Evolutionary conservation across 2,113 vertebrate genomes (phyloP).

Genomic region (Spermophilus dauricus): DNA sequence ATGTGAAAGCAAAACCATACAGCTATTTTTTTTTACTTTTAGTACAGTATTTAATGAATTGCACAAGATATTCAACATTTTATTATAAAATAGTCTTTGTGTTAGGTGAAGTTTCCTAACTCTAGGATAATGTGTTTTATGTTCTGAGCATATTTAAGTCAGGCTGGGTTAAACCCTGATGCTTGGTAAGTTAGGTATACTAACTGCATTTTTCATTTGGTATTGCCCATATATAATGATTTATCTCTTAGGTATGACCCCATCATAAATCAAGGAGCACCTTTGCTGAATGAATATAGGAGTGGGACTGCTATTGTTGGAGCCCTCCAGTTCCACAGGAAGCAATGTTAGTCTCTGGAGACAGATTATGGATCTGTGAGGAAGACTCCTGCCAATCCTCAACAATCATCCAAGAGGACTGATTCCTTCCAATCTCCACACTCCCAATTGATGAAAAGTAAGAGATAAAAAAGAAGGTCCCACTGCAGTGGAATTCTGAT

Average conservation of each 20-base stretch:
- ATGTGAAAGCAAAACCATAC: not conserved
- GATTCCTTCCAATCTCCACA: not conserved
- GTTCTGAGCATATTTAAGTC: not conserved
- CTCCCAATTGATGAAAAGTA: conserved; percentile 55
- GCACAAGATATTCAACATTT: not conserved
- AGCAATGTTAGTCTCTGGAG: conserved; percentile 8
- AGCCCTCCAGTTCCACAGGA: not conserved
- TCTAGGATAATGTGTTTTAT: not conserved
- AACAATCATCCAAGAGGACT: not conserved
- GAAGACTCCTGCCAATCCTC: not conserved
- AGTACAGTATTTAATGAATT: not conserved
- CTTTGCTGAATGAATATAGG: not conserved
- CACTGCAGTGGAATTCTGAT: not conserved
- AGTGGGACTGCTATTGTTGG: not conserved
- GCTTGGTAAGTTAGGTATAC: not conserved
- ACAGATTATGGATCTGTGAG: conserved; percentile 16
- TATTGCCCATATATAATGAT: not conserved
- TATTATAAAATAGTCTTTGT: not conserved
- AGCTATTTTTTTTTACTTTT: not conserved
- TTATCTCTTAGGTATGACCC: not conserved
- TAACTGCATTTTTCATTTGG: not conserved
- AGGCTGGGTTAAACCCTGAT: not conserved
- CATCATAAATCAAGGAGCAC: not conserved
- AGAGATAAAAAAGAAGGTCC: not conserved
- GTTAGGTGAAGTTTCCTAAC: not conserved